These are phyloP conservation scores for Antechinus flavipes DNA, from an alignment of 2,113 vertebrate genomes.

Conservation along the genomic window DNA sequence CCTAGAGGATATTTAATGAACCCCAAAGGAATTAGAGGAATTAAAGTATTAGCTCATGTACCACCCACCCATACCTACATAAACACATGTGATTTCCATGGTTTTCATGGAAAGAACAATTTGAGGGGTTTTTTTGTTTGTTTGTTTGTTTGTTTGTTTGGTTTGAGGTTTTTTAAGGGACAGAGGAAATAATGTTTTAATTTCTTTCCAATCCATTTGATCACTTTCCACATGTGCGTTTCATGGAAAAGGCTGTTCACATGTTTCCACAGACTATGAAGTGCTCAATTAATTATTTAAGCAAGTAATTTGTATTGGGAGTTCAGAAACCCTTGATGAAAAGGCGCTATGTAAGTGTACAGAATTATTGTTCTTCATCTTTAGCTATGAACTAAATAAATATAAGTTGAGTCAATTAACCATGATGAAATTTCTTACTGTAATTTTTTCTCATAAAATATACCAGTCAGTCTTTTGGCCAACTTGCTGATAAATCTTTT, in stretches of 20 bases:
- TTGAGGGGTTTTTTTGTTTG: background rate
- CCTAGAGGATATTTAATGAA: background rate
- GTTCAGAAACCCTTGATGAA: background rate
- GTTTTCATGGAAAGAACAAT: background rate
- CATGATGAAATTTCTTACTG: background rate
- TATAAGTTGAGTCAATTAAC: background rate
- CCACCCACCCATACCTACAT: background rate
- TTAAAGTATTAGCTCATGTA: background rate
- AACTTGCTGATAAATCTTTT: constrained; percentile 14
- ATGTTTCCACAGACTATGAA: background rate
- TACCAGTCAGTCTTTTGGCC: constrained; percentile 43
- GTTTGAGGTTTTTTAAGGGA: background rate
- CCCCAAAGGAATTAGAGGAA: background rate
- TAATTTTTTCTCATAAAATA: constrained; percentile 59
- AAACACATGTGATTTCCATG: background rate
- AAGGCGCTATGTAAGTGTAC: background rate
- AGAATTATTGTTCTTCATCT: background rate
- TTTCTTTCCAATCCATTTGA: background rate
- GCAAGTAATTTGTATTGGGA: background rate
- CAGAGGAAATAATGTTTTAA: background rate
- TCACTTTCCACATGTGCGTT: background rate
- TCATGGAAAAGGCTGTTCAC: background rate
- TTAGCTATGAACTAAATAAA: constrained; percentile 30
- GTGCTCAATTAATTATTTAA: background rate
- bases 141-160: too few species aligned